These are phyloP conservation scores for Emydura subglobosa DNA, from an alignment of 2,113 vertebrate species.

Conservation along the genomic window DNA sequence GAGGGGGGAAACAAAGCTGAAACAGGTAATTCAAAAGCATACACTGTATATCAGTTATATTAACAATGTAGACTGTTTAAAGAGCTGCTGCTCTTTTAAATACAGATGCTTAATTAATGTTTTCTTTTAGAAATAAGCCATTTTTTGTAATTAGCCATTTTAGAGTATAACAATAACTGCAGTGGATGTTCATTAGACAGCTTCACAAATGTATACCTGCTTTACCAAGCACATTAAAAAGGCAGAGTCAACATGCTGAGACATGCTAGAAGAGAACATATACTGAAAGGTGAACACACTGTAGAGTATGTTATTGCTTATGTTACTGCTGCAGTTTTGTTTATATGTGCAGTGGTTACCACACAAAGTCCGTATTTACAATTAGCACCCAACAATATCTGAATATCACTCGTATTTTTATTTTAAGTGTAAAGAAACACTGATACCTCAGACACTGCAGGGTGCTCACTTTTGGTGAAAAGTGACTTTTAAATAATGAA, in stretches of 20 bases:
- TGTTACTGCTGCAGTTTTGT: background rate
- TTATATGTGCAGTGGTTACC: background rate
- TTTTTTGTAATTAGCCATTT: slow-evolving; percentile 3
- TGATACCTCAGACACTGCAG: slow-evolving; percentile 1
- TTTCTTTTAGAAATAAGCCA: background rate
- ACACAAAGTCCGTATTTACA: background rate
- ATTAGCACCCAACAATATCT: background rate
- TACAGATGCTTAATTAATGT: background rate
- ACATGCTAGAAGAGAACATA: slow-evolving; percentile 56
- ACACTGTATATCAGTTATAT: background rate
- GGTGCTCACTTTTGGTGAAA: slow-evolving; percentile 64
- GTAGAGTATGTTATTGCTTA: slow-evolving; percentile 29
- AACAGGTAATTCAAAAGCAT: background rate
- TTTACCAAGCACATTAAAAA: slow-evolving; percentile 57
- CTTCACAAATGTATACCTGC: slow-evolving; percentile 37
- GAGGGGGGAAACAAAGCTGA: slow-evolving; percentile 36
- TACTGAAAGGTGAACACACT: slow-evolving; percentile 38
- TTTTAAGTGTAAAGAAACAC: slow-evolving; percentile 43
- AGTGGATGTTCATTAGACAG: slow-evolving; percentile 34
- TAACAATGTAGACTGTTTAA: background rate
- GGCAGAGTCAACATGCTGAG: slow-evolving; percentile 47
- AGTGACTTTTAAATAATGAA: slow-evolving; percentile 33
- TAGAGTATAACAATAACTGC: slow-evolving; percentile 31
- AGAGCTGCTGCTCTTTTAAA: background rate
- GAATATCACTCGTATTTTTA: slow-evolving; percentile 43